Evolutionary conservation across 35 echinoderm and acorn worm species (phyloP).

Genomic region (Hemicentrotus pulcherrimus): DNA sequence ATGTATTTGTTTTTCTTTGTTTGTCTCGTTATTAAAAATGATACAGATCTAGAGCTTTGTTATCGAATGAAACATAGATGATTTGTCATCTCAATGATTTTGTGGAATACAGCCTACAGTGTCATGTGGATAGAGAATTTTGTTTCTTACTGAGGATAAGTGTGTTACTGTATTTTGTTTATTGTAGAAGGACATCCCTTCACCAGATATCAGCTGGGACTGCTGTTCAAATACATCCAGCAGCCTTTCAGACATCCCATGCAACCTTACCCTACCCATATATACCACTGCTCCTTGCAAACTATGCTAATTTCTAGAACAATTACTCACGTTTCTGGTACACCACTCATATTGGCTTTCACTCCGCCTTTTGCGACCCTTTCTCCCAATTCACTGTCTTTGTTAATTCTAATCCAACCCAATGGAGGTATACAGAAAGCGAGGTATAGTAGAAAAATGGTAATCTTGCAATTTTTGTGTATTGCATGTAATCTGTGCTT

Average conservation of each 20-base stretch:
- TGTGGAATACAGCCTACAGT: too few species aligned
- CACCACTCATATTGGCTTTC: not conserved
- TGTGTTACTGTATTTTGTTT: not conserved
- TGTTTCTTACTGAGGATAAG: not conserved
- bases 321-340: not conserved
- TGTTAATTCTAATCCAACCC: not conserved
- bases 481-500: not conserved
- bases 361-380: not conserved
- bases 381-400: not conserved
- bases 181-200: not conserved
- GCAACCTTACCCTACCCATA: not conserved
- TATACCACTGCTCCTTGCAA: not conserved
- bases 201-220: not conserved
- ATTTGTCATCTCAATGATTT: too few species aligned
- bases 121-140: not conserved
- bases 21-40: not conserved
- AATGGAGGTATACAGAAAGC: not conserved
- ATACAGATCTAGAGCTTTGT: not conserved
- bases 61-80: too few species aligned
- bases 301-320: constrained; percentile 18
- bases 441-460: not conserved
- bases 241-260: not conserved
- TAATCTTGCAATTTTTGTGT: not conserved
- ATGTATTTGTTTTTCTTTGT: not conserved
- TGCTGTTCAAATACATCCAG: constrained; percentile 24